Evolutionary conservation across 2,797 vertebrate genomes (phyloP).

Genomic region (Bovichtus variegatus): DNA sequence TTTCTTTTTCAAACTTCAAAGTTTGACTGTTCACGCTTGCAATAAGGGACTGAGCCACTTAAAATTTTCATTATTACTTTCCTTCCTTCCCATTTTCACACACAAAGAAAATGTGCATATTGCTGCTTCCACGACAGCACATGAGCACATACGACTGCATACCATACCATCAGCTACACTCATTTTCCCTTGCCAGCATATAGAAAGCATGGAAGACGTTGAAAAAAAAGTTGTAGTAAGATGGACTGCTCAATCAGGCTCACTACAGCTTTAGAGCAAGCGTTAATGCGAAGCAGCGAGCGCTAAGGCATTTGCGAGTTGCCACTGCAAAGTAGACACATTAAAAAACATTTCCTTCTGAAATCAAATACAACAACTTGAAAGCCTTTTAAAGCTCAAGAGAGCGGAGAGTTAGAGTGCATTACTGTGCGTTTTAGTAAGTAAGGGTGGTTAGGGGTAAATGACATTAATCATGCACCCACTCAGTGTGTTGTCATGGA

Average conservation of each 20-base stretch:
- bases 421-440: slow-evolving; percentile 68
- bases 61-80: slow-evolving; percentile 69
- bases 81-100: slow-evolving; percentile 5
- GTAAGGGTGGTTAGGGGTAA: slow-evolving; percentile 68
- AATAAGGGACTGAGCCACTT: slow-evolving; percentile 63
- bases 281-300: slow-evolving; percentile 55
- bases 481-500: slow-evolving; percentile 59
- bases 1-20: slow-evolving; percentile 77
- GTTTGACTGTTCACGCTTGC: slow-evolving; percentile 73
- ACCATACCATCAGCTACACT: slow-evolving; percentile 8
- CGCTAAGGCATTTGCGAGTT: slow-evolving; percentile 45
- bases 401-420: slow-evolving; percentile 64
- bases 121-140: neutral
- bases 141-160: slow-evolving; percentile 14
- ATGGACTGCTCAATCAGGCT: slow-evolving; percentile 64
- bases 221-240: slow-evolving; percentile 34
- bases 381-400: slow-evolving; percentile 70
- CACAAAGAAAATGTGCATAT: slow-evolving; percentile 1
- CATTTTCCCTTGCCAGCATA: slow-evolving; percentile 16
- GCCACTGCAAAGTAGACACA: slow-evolving; percentile 60
- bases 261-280: slow-evolving; percentile 38
- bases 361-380: slow-evolving; percentile 74
- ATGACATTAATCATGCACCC: slow-evolving; percentile 74
- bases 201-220: slow-evolving; percentile 34
- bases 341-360: slow-evolving; percentile 63